Percentiles rank a stretch among this genome's conserved stretches.
phyloP scores from a whole-genome alignment of 2,888 invertebrate species.

The Brenthis daphne region DNA sequence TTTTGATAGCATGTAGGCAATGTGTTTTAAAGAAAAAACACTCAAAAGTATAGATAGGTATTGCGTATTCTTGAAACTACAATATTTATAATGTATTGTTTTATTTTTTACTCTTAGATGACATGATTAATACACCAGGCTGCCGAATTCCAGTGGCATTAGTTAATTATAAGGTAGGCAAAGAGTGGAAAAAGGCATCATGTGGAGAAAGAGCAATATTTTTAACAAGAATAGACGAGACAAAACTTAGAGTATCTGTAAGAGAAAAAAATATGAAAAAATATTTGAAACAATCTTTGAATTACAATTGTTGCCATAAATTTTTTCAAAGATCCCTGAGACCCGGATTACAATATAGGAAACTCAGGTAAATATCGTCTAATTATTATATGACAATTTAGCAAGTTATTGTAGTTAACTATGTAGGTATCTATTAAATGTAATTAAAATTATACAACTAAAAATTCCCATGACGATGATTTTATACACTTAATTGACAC shows the following conservation, averaged over 20 bases:
- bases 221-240: conserved; percentile 52
- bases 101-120: conserved; percentile 39
- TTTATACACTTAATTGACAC: too few species aligned
- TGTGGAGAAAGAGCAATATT: conserved; percentile 65
- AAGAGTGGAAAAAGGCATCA: conserved; percentile 38
- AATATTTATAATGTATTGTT: too few species aligned
- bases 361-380: conserved; percentile 21
- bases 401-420: too few species aligned
- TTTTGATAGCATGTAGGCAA: not conserved
- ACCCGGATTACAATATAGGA: conserved; percentile 21
- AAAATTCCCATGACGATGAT: too few species aligned
- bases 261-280: conserved; percentile 51
- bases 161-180: conserved; percentile 50
- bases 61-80: too few species aligned
- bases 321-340: conserved; percentile 43
- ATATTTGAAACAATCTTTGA: conserved; percentile 49
- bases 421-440: too few species aligned
- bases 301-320: conserved; percentile 63
- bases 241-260: conserved; percentile 54
- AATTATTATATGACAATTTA: too few species aligned
- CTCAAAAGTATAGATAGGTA: too few species aligned
- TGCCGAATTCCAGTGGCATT: conserved; percentile 63
- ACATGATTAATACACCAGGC: conserved; percentile 59
- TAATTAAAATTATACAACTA: too few species aligned
- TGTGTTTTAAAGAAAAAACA: too few species aligned